Evolutionary conservation across 92 coral and sea anemone species (phyloP).

Genomic region (Pocillopora grandis): DNA sequence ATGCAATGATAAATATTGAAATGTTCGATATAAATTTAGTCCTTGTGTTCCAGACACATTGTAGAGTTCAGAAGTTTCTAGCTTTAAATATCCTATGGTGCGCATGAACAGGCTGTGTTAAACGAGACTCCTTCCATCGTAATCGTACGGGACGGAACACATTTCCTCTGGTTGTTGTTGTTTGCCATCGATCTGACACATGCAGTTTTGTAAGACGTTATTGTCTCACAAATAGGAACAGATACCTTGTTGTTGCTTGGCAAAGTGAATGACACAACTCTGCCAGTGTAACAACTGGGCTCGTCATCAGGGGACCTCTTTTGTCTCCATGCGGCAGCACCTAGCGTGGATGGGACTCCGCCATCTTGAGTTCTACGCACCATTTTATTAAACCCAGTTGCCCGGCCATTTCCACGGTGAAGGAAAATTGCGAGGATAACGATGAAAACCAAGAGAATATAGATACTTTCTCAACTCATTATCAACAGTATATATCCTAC

Average conservation of each 20-base stretch:
- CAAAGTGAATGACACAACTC: not conserved
- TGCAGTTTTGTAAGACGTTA: not conserved
- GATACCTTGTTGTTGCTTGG: too few species aligned
- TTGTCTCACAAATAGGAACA: not conserved
- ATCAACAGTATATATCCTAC: too few species aligned
- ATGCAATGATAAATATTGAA: too few species aligned
- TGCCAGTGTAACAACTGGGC: not conserved
- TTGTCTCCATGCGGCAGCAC: not conserved
- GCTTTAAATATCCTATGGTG: not conserved
- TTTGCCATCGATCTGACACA: not conserved
- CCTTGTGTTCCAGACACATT: not conserved
- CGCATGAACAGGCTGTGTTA: not conserved
- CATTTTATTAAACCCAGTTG: not conserved
- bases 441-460: not conserved
- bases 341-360: not conserved
- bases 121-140: not conserved
- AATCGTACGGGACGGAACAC: not conserved
- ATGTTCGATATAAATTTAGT: too few species aligned
- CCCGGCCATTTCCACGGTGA: not conserved
- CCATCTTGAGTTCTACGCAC: too few species aligned
- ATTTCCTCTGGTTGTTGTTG: not conserved
- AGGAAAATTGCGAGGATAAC: slow-evolving; percentile 4
- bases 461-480: not conserved
- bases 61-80: not conserved
- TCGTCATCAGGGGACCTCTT: too few species aligned